Conservation (phyloP, 2,797 vertebrate species). For the Oreortyx pictus region DNA sequence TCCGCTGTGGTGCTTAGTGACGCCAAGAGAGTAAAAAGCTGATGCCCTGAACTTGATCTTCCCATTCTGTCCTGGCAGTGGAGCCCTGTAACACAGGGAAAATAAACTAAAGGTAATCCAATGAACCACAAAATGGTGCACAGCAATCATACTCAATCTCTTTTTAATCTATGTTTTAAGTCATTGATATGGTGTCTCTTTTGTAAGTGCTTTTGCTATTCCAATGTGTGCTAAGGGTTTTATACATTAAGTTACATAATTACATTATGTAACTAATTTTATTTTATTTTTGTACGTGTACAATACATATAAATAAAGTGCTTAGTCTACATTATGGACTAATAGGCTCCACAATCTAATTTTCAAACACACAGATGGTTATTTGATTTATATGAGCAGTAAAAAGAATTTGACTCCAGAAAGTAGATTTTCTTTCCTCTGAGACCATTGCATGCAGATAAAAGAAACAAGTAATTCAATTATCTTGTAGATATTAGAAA, state of each 20-base stretch:
- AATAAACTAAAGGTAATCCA: background rate
- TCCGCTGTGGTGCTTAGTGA: background rate
- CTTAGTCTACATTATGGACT: slow-evolving; percentile 61
- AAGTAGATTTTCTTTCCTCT: slow-evolving; percentile 66
- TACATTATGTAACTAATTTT: slow-evolving; percentile 8
- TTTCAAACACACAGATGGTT: slow-evolving; percentile 63
- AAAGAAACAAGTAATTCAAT: slow-evolving; percentile 61
- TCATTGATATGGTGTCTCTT: background rate
- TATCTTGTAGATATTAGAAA: slow-evolving; percentile 28
- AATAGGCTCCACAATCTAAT: slow-evolving; percentile 64
- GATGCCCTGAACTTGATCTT: background rate
- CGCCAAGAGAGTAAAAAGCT: background rate
- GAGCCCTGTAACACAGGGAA: background rate
- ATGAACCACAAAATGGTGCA: background rate
- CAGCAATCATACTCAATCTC: background rate
- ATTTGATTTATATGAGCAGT: slow-evolving; percentile 71
- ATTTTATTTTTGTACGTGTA: background rate
- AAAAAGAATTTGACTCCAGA: slow-evolving; percentile 58
- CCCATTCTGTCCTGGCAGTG: background rate
- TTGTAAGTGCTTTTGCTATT: background rate
- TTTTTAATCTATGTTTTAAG: background rate
- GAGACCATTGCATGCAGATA: slow-evolving; percentile 44
- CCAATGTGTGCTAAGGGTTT: background rate
- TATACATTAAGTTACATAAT: background rate
- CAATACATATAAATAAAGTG: slow-evolving; percentile 54